A percentile compares a stretch with the other conserved stretches of the same genome.
phyloP scores from a whole-genome alignment of 2,113 vertebrate genomes.

The Strix aluco region DNA sequence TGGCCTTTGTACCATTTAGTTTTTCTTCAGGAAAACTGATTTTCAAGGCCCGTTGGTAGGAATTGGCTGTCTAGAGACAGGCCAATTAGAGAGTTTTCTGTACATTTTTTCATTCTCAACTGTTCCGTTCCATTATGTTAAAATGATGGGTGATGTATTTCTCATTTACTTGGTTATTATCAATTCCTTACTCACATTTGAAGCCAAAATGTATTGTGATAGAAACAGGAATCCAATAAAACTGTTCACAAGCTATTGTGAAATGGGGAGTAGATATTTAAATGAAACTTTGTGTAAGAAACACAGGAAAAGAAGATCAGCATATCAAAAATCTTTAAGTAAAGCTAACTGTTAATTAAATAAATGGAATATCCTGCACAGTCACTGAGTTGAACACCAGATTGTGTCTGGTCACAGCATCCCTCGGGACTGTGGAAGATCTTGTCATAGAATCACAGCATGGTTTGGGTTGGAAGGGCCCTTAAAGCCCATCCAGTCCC shows the following conservation, averaged over 20 bases:
- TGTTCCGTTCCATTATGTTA: slow-evolving; percentile 1
- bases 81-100: slow-evolving; percentile 40
- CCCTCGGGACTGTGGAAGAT: background rate
- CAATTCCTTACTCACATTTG: background rate
- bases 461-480: too few relatives aligned
- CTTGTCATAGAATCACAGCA: too few relatives aligned
- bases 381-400: background rate
- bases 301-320: background rate
- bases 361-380: rapidly evolving
- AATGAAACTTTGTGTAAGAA: background rate
- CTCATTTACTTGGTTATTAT: slow-evolving; percentile 40
- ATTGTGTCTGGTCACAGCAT: background rate
- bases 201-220: background rate
- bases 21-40: slow-evolving; percentile 4
- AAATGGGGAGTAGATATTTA: background rate
- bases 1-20: background rate
- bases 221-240: background rate
- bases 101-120: background rate
- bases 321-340: background rate
- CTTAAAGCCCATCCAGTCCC: too few relatives aligned
- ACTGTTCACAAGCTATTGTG: background rate
- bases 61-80: background rate
- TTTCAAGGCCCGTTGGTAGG: background rate
- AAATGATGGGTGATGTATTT: slow-evolving; percentile 48
- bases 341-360: background rate